A percentile compares a stretch with the other conserved stretches of the same genome.
Evolutionary conservation across 2,797 vertebrate species (phyloP).

Genomic region (Sebastes taczanowskii): DNA sequence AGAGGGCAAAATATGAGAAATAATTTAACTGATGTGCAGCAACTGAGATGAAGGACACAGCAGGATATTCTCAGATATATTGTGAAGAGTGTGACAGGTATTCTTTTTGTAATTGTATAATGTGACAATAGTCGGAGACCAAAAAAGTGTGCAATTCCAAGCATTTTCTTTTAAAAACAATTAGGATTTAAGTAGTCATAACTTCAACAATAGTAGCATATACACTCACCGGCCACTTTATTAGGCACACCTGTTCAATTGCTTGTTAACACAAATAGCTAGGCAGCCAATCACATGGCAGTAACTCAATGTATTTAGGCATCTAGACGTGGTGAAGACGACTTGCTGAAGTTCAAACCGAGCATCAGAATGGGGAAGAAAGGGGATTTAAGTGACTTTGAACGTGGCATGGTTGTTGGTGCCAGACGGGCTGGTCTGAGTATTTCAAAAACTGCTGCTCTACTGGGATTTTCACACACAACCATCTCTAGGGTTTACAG

Average conservation of each 20-base stretch:
- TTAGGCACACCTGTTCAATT: too few species aligned
- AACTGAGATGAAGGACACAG: background rate
- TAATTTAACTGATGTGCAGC: background rate
- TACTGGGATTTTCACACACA: too few species aligned
- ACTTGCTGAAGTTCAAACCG: too few species aligned
- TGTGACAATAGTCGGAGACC: background rate
- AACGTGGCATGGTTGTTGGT: too few species aligned
- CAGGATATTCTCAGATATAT: background rate
- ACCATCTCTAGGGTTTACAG: too few species aligned
- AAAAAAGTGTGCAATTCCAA: background rate
- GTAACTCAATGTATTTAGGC: too few species aligned
- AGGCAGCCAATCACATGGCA: rapidly evolving
- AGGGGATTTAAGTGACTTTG: too few species aligned
- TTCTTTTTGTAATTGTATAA: background rate
- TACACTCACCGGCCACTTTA: background rate
- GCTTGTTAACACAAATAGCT: too few species aligned
- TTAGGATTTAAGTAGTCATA: background rate
- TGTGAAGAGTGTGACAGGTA: background rate
- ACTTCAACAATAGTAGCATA: background rate
- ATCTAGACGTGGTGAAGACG: too few species aligned
- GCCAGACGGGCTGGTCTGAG: too few species aligned
- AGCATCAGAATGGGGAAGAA: too few species aligned
- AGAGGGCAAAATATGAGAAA: background rate
- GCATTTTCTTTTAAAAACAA: background rate
- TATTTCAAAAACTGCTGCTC: too few species aligned